Evolutionary conservation across 2,888 invertebrate genomes (phyloP), one percentile per base, ranked within the genome.

Genomic region (Entomobrya multifasciata): DNA sequence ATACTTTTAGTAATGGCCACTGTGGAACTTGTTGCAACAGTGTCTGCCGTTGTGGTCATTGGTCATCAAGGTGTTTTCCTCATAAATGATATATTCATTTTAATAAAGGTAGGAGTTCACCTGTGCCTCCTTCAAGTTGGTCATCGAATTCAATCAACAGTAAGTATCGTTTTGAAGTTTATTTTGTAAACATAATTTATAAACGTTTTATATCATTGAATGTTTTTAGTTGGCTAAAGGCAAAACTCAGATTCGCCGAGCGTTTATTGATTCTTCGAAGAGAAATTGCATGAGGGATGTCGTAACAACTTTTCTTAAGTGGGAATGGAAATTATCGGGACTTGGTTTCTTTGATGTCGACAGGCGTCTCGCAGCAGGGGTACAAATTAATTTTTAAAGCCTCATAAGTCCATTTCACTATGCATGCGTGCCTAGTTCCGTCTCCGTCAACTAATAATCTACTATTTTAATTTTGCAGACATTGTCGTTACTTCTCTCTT

Each of bases 341-440:
- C 13, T 72, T n/a, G 84, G 84, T 2, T 87, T 87, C 17, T 87
- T 87, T 80, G 79, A 84, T 65, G 85, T 88, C 47, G 88, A 88
- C 22, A 44, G 84, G n/a, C 62, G 44, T 17, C 88, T 88, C 20
- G 77, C 85, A 11, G 72, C 81, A 11, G 85, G 88, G 76, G 88
- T 88, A 72, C 47, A 49, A 36, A 36, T 36, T 36, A n/a, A n/a
- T n/a, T n/a, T n/a, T n/a, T n/a, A n/a, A n/a, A n/a, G n/a, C n/a
- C n/a, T n/a, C n/a, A n/a, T n/a, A n/a, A n/a, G n/a, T n/a, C n/a
- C n/a, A n/a, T n/a, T n/a, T n/a, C n/a, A n/a, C n/a, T n/a, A n/a
- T n/a, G n/a, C n/a, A n/a, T n/a, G n/a, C n/a, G n/a, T n/a, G n/a
- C n/a, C n/a, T n/a, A n/a, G n/a, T n/a, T n/a, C n/a, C n/a, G n/a